Percentiles rank a stretch among this genome's conserved stretches.
phyloP scores from a whole-genome alignment of 53 echinoderm and acorn worm species.

The Mesocentrotus franciscanus region DNA sequence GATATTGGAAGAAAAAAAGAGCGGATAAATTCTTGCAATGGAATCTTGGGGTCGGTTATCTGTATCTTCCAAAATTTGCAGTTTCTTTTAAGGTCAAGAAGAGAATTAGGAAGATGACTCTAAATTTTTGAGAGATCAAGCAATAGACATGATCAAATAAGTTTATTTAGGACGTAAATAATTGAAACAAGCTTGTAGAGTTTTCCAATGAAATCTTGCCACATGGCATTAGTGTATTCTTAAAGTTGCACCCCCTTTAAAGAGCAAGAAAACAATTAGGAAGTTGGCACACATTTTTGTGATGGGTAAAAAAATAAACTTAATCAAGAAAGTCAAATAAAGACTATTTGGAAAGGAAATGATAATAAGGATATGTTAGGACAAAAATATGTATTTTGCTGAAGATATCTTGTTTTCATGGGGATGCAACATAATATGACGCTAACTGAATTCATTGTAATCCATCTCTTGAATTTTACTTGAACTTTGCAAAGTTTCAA shows the following conservation, averaged over 20 bases:
- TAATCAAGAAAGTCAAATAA: no score
- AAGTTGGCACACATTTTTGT: no score
- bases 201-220: no score
- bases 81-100: not conserved
- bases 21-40: not conserved
- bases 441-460: not conserved
- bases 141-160: not conserved
- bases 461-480: not conserved
- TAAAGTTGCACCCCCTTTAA: no score
- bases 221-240: no score
- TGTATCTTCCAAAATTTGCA: not conserved
- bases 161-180: not conserved
- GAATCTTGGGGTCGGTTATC: not conserved
- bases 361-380: not conserved
- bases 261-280: no score
- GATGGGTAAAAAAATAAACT: no score
- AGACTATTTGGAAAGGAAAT: not conserved
- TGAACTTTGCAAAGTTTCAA: not conserved
- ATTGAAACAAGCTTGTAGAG: no score
- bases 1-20: not conserved
- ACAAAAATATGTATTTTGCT: not conserved
- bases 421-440: not conserved
- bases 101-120: not conserved
- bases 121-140: not conserved
- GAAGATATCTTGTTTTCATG: not conserved